Base-by-base conservation (phyloP, 1,140 invertebrate species). In the Pseudomyrmex dendroicus region DNA sequence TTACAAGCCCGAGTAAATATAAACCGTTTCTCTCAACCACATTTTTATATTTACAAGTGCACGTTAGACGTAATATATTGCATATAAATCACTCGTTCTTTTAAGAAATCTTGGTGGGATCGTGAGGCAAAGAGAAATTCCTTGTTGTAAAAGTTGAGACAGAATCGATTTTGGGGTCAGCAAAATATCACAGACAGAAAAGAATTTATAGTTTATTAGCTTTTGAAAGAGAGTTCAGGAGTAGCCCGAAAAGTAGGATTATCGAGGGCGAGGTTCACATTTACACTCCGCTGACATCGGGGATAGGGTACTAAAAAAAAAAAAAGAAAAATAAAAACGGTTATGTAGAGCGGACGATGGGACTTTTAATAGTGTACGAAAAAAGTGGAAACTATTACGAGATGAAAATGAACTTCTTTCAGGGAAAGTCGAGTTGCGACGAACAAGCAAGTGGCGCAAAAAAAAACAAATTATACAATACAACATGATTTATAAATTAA, bases 141-240 rank as follows among this genome's bases (percentile, higher is more conserved):
- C 35, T 68, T 64, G 72, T 44, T 20, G 57, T 44, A 56, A 17
- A 82, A 84, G 85, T 73, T 80, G 68, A 25, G 73, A 87, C 54
- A 48, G 66, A 62, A 63, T 77, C 15, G 35, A 52, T 73, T 73
- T 62, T 76, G 86, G 5, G 73, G 86, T 84, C 88, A 86, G 88
- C 85, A 87, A 89, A 87, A 89, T 90, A 92, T 89, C 89, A 83
- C 68, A 63, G 72, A 25, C 76, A 85, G 59, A n/a, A 70, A 66
- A 80, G 76, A 89, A 92, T 92, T 92, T 92, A 92, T 92, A 86
- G 90, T 91, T 92, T 92, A 92, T 93, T 93, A 92, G 91, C 89
- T 89, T 57, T 7, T 35, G 35, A 80, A 84, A 82, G 83, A 86
- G 86, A 84, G 90, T 86, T 86, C 85, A 89, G 88, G 90, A 92